These are phyloP conservation scores for Apotomis capreana DNA, from an alignment of 2,888 invertebrate genomes.

Conservation along the genomic window DNA sequence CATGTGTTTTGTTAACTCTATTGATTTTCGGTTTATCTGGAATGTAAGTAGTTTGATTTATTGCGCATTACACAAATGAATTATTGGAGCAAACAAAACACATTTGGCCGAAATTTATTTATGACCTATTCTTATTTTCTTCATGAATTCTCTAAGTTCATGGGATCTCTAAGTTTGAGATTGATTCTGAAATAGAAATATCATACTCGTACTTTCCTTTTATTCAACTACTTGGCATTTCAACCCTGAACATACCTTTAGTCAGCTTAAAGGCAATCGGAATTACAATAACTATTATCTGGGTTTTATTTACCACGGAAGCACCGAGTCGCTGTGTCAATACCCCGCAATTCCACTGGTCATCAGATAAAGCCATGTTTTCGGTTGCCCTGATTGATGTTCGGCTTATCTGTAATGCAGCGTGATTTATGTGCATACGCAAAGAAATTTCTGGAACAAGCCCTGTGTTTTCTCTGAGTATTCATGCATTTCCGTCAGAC, in stretches of 20 bases:
- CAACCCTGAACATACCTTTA: neutral
- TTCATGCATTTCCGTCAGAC: too few relatives aligned
- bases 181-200: neutral
- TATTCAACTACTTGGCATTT: neutral
- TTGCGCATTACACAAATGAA: conserved; percentile 38
- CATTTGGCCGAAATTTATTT: too few relatives aligned
- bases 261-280: neutral
- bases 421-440: conserved; percentile 47
- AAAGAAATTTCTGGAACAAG: conserved; percentile 10
- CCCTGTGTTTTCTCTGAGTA: too few relatives aligned
- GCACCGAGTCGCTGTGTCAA: conserved; percentile 25
- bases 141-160: too few relatives aligned
- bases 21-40: conserved; percentile 35
- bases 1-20: conserved; percentile 21
- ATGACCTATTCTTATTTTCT: too few relatives aligned
- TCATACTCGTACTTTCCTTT: neutral
- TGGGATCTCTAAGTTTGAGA: too few relatives aligned
- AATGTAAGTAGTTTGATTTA: conserved; percentile 47
- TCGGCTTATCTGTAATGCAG: conserved; percentile 42
- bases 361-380: conserved; percentile 33
- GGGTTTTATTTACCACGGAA: conserved; percentile 1
- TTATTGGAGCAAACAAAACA: neutral
- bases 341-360: conserved; percentile 29
- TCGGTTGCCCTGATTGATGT: conserved; percentile 31
- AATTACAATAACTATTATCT: neutral